Evolutionary conservation across 2,888 invertebrate species (phyloP).

Genomic region (Cephus spinipes): DNA sequence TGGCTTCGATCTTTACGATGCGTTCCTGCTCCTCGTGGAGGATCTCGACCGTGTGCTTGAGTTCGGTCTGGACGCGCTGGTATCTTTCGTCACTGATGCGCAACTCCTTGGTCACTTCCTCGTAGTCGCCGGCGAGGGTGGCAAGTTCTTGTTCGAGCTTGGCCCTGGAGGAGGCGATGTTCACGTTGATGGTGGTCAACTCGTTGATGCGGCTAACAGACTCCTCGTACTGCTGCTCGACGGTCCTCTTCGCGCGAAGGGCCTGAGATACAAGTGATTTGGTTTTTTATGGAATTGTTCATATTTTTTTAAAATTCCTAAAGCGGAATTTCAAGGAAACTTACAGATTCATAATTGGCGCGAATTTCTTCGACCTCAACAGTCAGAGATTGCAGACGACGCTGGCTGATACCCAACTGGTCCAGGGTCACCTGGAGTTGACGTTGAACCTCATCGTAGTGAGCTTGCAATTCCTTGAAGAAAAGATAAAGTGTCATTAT

Average conservation of each 20-base stretch:
- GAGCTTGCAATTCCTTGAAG: constrained; percentile 87
- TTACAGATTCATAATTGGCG: constrained; percentile 86
- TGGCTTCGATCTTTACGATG: constrained; percentile 95
- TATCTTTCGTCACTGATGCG: constrained; percentile 94
- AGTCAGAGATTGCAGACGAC: constrained; percentile 90
- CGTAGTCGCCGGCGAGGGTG: constrained; percentile 94
- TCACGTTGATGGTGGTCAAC: constrained; percentile 94
- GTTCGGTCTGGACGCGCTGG: constrained; percentile 91
- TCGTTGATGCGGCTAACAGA: constrained; percentile 93
- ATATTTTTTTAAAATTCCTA: background rate
- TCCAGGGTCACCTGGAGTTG: constrained; percentile 96
- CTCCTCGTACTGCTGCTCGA: constrained; percentile 93
- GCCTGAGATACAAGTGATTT: constrained; percentile 71
- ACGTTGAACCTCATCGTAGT: constrained; percentile 96
- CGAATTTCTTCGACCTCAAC: constrained; percentile 97
- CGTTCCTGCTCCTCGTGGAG: constrained; percentile 97
- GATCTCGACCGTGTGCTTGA: constrained; percentile 94
- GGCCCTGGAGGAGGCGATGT: constrained; percentile 92
- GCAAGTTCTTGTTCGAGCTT: constrained; percentile 95
- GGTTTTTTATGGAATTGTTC: background rate
- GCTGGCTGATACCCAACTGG: constrained; percentile 90
- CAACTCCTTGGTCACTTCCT: constrained; percentile 96
- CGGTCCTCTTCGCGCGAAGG: constrained; percentile 89
- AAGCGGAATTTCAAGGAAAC: constrained; percentile 42
- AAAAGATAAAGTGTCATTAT: background rate